phyloP scores from a whole-genome alignment of 2,113 vertebrate genomes.

The Coptodon bakossiorum region DNA sequence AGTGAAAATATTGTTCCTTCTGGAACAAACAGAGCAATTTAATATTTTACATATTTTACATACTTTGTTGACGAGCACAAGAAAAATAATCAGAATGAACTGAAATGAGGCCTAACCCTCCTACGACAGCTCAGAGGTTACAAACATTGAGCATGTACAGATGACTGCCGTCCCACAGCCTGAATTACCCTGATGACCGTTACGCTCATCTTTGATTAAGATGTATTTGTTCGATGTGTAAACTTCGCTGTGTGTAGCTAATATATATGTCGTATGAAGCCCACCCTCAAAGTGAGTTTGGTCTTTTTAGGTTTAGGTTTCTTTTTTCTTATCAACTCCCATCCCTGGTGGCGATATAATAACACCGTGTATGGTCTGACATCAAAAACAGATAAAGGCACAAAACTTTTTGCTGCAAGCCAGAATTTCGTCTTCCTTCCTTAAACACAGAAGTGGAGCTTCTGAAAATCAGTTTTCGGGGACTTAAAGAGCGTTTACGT shows the following conservation, averaged over 20 bases:
- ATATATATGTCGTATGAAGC: not conserved
- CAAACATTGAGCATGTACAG: not conserved
- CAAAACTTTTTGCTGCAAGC: not conserved
- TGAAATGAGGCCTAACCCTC: not conserved
- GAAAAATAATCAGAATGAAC: not conserved
- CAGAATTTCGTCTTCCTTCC: not conserved
- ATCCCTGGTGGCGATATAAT: not conserved
- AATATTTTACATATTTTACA: not conserved
- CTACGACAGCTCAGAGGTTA: not conserved
- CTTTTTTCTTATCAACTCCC: not conserved
- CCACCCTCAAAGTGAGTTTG: not conserved
- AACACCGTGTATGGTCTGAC: not conserved
- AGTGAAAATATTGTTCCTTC: accelerated
- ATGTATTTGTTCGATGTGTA: not conserved
- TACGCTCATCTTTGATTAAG: not conserved
- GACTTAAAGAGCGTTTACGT: not conserved
- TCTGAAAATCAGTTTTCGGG: not conserved
- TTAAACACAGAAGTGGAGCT: not conserved
- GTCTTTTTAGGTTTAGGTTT: not conserved
- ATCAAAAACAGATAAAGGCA: not conserved
- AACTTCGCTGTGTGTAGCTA: not conserved
- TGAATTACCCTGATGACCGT: not conserved
- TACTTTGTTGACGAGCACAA: not conserved
- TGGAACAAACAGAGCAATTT: not conserved
- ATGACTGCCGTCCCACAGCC: not conserved